Base-by-base conservation (phyloP, 1,140 invertebrate species). In the Heliconius himera region DNA sequence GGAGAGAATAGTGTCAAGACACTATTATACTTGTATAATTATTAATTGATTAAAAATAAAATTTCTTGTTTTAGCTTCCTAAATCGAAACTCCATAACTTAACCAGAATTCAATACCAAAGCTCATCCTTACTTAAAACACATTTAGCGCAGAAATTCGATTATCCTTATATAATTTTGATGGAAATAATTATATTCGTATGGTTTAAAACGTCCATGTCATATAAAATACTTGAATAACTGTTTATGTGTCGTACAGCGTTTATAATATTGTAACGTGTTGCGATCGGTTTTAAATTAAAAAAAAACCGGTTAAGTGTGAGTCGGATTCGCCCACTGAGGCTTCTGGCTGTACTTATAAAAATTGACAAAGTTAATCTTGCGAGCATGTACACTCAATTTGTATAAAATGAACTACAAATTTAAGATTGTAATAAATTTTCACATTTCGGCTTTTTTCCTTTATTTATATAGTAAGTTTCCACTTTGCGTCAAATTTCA, bases 271-370 rank as follows among this genome's bases (percentile, higher is more conserved):
- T 66, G 60, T 66, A 66, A 66, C 60, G 60, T 66, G 22, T 16
- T 66, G 60, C 60, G 60, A 66, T 66, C 60, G 60, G 60, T 29
- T 66, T 66, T 66, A 66, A 66, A 66, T 66, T 66, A 66, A 66
- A 29, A 56, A 56, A 22, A 51, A 51, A 16, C 11, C 1, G 13
- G 4, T 16, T 16, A 46, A 46, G 41, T 46, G 13, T 4, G 41
- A 46, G 41, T 16, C 13, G 41, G 41, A 46, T 13, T 16, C 13
- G 41, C 41, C 8, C 13, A 46, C 13, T 13, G 41, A 46, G 41
- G 41, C 0, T 46, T 16, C 41, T n/a, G n/a, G n/a, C n/a, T n/a
- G n/a, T n/a, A 46, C 41, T 13, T 46, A 46, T 0, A 13, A 4
- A 13, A 46, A 46, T 46, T 46, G 41, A 46, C 11, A 46, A 13